Evolutionary conservation across 2,113 vertebrate species (phyloP).

Genomic region (Tachysurus fulvidraco): DNA sequence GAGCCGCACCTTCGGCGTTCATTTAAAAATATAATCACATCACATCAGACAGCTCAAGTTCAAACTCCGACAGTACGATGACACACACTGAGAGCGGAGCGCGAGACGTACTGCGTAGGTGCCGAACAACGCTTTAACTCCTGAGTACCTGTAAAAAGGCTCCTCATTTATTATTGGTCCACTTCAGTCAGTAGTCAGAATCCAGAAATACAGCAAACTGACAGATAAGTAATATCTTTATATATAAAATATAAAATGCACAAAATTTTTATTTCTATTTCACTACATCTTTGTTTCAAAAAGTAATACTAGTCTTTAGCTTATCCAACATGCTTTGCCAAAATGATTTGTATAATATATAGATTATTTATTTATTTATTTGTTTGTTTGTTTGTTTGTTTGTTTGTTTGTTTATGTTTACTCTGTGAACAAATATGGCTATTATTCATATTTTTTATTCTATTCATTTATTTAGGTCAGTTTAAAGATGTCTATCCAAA

Average conservation of each 20-base stretch:
- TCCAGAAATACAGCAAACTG: background rate
- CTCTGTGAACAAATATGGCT: background rate
- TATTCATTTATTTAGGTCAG: background rate
- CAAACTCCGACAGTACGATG: background rate
- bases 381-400: no score
- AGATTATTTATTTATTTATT: no score
- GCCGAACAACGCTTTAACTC: background rate
- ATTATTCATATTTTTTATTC: background rate
- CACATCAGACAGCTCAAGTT: background rate
- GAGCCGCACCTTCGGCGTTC: background rate
- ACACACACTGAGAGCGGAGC: background rate
- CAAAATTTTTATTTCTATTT: background rate
- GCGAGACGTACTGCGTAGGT: background rate
- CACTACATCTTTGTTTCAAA: background rate
- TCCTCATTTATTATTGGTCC: background rate
- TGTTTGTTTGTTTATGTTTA: background rate
- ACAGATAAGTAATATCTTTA: background rate
- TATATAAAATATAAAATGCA: background rate
- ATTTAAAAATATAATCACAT: background rate
- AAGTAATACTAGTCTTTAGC: background rate
- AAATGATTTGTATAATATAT: background rate
- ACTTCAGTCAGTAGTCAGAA: background rate
- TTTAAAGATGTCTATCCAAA: background rate
- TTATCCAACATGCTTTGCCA: background rate
- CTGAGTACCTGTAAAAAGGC: background rate